phyloP scores from a whole-genome alignment of 2,113 vertebrate species.

The Asarcornis scutulata region DNA sequence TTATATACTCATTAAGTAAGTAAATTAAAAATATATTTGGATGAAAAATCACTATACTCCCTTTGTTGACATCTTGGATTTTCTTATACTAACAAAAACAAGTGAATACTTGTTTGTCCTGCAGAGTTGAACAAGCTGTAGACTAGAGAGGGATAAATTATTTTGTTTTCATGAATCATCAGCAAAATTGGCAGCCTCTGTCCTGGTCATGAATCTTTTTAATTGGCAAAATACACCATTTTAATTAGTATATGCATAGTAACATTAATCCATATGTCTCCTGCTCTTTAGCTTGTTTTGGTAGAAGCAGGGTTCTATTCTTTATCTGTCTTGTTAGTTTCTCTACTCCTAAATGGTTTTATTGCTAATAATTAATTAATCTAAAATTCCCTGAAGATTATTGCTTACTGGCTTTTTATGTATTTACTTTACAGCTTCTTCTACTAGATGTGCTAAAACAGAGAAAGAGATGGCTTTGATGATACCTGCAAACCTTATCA shows the following conservation, averaged over 20 bases:
- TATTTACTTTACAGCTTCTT: not conserved
- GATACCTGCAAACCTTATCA: conserved; percentile 2
- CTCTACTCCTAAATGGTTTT: not conserved
- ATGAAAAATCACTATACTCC: not conserved
- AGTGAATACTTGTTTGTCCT: not conserved
- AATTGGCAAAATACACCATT: not conserved
- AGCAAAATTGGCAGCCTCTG: not conserved
- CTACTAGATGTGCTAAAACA: not conserved
- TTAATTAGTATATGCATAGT: not conserved
- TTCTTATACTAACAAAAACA: not conserved
- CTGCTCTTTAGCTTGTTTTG: not conserved
- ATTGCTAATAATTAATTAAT: not conserved
- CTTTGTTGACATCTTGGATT: not conserved
- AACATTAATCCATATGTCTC: not conserved
- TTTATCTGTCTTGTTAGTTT: not conserved
- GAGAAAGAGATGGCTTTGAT: not conserved
- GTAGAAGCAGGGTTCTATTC: not conserved
- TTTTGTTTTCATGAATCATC: not conserved
- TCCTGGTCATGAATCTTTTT: not conserved
- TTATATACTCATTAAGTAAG: not conserved
- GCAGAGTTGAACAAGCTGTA: not conserved
- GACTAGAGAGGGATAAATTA: not conserved
- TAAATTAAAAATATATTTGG: not conserved
- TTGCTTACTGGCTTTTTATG: not conserved
- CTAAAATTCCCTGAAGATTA: not conserved